A percentile compares a stretch with the other conserved stretches of the same genome.
These are phyloP conservation scores for Sarotherodon lohbergeri DNA, from an alignment of 2,113 vertebrate genomes.

Conservation along the genomic window DNA sequence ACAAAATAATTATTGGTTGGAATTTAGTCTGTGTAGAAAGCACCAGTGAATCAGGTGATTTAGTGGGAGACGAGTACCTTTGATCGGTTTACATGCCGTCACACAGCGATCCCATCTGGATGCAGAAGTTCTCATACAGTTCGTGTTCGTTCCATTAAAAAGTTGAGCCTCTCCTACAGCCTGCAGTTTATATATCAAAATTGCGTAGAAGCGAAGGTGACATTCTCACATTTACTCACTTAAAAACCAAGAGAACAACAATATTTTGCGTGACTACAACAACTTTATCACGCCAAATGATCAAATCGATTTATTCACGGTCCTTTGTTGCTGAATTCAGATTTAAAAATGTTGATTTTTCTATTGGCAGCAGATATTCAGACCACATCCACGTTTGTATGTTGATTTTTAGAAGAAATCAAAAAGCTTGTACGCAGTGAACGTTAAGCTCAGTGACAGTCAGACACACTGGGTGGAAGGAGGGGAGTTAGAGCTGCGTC, in stretches of 20 bases:
- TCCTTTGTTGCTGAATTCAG: neutral
- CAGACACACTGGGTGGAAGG: neutral
- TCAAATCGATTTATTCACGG: neutral
- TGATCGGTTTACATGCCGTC: neutral
- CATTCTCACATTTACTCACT: neutral
- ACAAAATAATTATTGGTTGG: neutral
- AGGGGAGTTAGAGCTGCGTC: neutral
- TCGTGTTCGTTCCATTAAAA: neutral
- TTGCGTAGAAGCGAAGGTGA: fast-evolving
- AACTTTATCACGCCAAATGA: neutral
- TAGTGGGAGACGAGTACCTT: neutral
- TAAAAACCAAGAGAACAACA: neutral
- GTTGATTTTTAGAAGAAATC: neutral
- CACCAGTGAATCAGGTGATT: neutral
- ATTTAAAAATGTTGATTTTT: neutral
- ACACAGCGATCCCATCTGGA: neutral
- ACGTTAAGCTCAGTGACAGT: neutral
- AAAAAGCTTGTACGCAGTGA: fast-evolving
- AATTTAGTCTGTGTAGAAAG: neutral
- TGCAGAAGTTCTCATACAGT: neutral
- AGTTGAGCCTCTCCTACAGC: neutral
- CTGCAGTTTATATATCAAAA: neutral
- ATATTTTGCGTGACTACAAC: neutral
- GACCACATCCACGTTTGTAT: fast-evolving
- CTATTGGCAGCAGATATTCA: neutral